Evolutionary conservation across 2,113 vertebrate genomes (phyloP).

Genomic region (Myxocyprinus asiaticus): DNA sequence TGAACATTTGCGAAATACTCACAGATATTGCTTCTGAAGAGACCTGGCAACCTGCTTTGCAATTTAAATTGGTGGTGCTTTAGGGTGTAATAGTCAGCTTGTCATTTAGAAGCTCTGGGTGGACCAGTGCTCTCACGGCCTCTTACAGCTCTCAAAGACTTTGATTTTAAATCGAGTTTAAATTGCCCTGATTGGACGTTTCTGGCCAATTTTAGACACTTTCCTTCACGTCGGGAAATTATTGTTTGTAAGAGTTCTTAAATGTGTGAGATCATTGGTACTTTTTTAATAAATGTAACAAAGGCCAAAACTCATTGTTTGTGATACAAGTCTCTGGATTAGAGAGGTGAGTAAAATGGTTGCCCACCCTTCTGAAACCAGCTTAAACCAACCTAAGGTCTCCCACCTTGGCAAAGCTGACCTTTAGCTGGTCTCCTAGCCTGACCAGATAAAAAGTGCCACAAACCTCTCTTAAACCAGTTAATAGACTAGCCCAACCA

Average conservation of each 20-base stretch:
- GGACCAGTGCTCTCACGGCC: conserved; percentile 13
- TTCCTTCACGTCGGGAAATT: not conserved
- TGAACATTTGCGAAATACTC: conserved; percentile 79
- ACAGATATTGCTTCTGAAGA: conserved; percentile 77
- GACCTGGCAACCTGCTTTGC: conserved; percentile 73
- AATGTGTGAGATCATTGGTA: not conserved
- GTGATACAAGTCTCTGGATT: not conserved
- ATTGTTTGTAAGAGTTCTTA: not conserved
- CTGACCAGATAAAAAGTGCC: too few relatives aligned
- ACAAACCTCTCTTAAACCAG: too few relatives aligned
- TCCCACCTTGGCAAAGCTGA: too few relatives aligned
- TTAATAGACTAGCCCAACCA: too few relatives aligned
- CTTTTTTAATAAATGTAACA: not conserved
- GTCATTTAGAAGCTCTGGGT: conserved; percentile 58
- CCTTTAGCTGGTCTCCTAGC: too few relatives aligned
- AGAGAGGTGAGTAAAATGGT: not conserved
- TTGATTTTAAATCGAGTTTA: conserved; percentile 33
- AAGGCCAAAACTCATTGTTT: not conserved
- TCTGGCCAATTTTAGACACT: conserved; percentile 15
- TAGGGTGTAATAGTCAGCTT: conserved; percentile 66
- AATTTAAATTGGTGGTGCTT: conserved; percentile 75
- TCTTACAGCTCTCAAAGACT: conserved; percentile 21
- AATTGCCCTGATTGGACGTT: conserved; percentile 19
- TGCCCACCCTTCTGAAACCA: not conserved
- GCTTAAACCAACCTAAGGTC: too few relatives aligned